Evolutionary conservation across 2,113 vertebrate genomes (phyloP), one percentile per base, ranked within the genome.

Genomic region (Sebastes fasciatus): DNA sequence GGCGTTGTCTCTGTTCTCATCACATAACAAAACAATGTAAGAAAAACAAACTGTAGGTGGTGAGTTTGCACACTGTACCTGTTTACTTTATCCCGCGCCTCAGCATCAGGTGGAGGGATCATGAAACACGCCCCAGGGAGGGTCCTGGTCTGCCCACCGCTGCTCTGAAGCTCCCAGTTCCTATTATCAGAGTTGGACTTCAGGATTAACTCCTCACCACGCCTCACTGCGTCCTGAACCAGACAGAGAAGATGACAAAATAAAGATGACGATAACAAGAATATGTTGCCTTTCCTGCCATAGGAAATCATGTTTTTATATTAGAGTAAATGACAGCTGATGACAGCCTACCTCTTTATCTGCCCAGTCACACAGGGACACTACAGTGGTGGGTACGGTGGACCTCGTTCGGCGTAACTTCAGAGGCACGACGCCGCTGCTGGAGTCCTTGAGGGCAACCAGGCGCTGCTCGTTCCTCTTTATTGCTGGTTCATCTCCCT

Each of bases 351-450:
- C 98, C 87, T 97, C 94, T 34, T 94, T 94, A 0, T 96, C 95
- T 2, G 91, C 93, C 98, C 98, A 99, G 93, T 99, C 97, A 14
- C 98, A 99, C 86, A 99, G 94, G 10, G 97, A 91, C 42, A 97
- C 91, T 46, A 94, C 93, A 0, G n/a, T 87, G 71, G 96, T 90
- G 43, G 93, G 84, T 76, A 95, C 94, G 58, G 83, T 69, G n/a
- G 94, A 86, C 0, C 1, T 43, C 3, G 34, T 83, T 55, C 97
- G 94, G 23, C 98, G 95, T 48, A 95, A 89, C 17, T 96, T 96
- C 88, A 99, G 94, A 0, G 98, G 98, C 3, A 90, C 88, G 10
- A 99, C 79, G 1, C 73, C 91, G 69, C 69, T 85, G 88, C 96
- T 96, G 62, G 78, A 93, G 40, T 91, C 93, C 91, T 85, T 96